Evolutionary conservation across 2,797 vertebrate species (phyloP), one percentile per base, ranked within the genome.

Genomic region (Simalia tracyae): DNA sequence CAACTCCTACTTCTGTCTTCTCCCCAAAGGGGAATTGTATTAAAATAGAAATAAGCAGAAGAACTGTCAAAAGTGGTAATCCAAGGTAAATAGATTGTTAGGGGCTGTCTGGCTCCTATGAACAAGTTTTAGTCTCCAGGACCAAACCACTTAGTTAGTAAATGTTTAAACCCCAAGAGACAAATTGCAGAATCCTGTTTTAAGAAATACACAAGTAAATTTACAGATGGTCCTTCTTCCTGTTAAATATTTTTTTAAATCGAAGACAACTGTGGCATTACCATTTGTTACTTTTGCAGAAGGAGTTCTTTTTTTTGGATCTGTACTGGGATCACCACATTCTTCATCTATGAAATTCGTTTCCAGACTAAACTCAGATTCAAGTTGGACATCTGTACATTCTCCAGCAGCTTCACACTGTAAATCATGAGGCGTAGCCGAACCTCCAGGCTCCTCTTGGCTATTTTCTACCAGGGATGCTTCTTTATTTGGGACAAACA

Each of bases 301-400:
- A 90, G 91, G 92, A 84, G 0, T 57, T 59, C 86, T n/a, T 2
- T 92, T 89, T 92, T 36, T 95, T n/a, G 17, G 68, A 89, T 92
- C 93, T 28, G 92, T 89, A 86, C 1, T 93, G 26, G 76, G 81
- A 92, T 94, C 96, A 93, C 89, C 91, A 72, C 86, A 93, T 87
- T 97, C 97, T 81, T 97, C 97, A 17, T 97, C 98, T 0, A 97
- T 97, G 95, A 98, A 98, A 97, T 99, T 99, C 85, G 96, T 98
- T 97, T 99, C 99, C 94, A 99, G 96, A 96, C 98, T 98, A 97
- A 99, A 99, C 90, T 98, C 97, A 84, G 98, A 97, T 96, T 99
- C 99, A 0, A 98, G 97, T 93, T 98, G 98, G 50, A 97, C 96
- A 94, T 99, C 99, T 59, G 97, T 97, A 36, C 99, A 99, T 92